Evolutionary conservation across 2,113 vertebrate genomes (phyloP).

Genomic region (Sturnira hondurensis): DNA sequence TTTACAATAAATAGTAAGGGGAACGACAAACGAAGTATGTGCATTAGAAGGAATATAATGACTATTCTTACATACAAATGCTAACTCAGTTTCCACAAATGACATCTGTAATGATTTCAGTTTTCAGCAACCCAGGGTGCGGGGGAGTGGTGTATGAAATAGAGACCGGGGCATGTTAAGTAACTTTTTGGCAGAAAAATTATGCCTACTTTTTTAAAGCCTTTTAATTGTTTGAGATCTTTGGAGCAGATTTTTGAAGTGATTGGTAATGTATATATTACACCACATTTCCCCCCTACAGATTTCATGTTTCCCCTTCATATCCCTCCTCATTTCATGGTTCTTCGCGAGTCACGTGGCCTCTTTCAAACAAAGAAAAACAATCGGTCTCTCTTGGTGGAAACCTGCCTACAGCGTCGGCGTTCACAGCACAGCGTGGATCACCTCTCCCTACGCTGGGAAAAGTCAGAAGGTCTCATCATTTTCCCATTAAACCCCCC

Average conservation of each 20-base stretch:
- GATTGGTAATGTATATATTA: slow-evolving; percentile 2
- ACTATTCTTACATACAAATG: background rate
- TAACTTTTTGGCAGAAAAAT: background rate
- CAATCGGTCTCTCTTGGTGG: background rate
- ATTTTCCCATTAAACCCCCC: slow-evolving; percentile 34
- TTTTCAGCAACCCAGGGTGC: background rate
- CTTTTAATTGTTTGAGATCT: slow-evolving; percentile 6
- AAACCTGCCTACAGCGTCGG: background rate
- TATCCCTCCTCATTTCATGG: background rate
- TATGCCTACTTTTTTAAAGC: background rate
- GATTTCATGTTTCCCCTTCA: background rate
- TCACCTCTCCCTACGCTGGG: background rate
- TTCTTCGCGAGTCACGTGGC: background rate
- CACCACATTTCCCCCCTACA: background rate
- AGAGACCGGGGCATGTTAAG: background rate
- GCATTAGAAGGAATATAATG: background rate
- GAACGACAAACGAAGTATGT: background rate
- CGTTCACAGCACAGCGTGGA: background rate
- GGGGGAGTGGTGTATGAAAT: background rate
- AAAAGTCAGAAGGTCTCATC: background rate
- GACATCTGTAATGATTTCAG: background rate
- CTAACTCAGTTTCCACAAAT: background rate
- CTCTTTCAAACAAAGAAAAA: slow-evolving; percentile 55
- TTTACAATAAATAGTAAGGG: background rate
- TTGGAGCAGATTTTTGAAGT: background rate